Conservation (phyloP, 2,888 invertebrate species). For the Copidosoma aretas region DNA sequence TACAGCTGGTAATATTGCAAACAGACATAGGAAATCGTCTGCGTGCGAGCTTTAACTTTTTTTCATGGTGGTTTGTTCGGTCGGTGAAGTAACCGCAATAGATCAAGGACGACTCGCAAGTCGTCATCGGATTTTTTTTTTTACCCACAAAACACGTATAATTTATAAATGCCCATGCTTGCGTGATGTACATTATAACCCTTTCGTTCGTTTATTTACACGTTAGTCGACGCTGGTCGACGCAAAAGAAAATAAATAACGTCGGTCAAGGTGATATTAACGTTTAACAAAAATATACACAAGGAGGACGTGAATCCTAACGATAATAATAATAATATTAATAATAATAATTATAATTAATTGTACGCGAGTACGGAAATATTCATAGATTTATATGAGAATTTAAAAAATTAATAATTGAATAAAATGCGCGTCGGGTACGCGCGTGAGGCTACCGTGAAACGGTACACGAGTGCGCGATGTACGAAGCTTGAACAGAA, state of each 20-base stretch:
- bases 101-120: constrained; percentile 1
- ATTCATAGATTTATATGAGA: constrained; percentile 30
- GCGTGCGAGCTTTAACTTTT: neutral
- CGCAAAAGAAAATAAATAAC: neutral
- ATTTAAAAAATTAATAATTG: neutral
- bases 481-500: neutral
- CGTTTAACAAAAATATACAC: constrained; percentile 11
- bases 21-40: neutral
- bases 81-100: neutral
- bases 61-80: neutral
- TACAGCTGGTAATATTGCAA: neutral
- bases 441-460: constrained; percentile 30
- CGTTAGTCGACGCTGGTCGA: constrained; percentile 15
- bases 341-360: too few species aligned
- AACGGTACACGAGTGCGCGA: constrained; percentile 16
- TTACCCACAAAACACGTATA: neutral
- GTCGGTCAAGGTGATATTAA: constrained; percentile 32
- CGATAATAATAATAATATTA: constrained; percentile 13
- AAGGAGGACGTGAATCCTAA: constrained; percentile 13
- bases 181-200: constrained; percentile 25
- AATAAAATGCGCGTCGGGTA: constrained; percentile 31
- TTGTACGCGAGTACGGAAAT: neutral
- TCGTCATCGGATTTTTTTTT: constrained; percentile 8
- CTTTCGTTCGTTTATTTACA: constrained; percentile 16
- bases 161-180: neutral